Evolutionary conservation across 2,113 vertebrate genomes (phyloP).

Genomic region (Maccullochella peelii): DNA sequence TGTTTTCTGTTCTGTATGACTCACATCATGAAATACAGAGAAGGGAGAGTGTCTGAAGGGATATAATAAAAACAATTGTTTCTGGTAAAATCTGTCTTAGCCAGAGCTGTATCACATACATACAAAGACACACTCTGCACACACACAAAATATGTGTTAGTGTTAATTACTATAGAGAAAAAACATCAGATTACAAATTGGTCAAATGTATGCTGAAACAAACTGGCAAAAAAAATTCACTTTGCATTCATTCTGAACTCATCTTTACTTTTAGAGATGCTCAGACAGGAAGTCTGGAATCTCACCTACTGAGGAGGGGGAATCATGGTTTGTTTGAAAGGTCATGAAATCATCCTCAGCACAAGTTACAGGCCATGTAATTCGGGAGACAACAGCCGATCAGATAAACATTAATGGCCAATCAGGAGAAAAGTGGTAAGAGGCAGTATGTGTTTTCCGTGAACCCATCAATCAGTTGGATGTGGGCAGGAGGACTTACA

Average conservation of each 20-base stretch:
- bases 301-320: too few relatives aligned
- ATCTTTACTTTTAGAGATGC: not conserved
- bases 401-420: too few relatives aligned
- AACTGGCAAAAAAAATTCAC: not conserved
- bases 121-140: not conserved
- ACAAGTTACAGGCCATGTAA: too few relatives aligned
- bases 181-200: not conserved
- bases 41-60: not conserved
- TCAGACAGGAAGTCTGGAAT: not conserved
- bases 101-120: not conserved
- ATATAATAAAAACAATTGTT: not conserved
- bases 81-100: not conserved
- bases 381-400: too few relatives aligned
- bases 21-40: conserved; percentile 13
- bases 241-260: not conserved
- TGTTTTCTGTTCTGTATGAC: conserved; percentile 1
- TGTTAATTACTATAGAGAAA: not conserved
- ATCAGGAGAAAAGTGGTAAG: too few relatives aligned
- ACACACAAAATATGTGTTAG: not conserved
- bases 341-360: too few relatives aligned
- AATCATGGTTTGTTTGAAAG: too few relatives aligned
- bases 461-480: not conserved
- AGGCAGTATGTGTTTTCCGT: too few relatives aligned
- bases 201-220: not conserved
- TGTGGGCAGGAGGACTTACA: not conserved